phyloP scores from a whole-genome alignment of 2,888 invertebrate species.

The Andrena trimmerana region DNA sequence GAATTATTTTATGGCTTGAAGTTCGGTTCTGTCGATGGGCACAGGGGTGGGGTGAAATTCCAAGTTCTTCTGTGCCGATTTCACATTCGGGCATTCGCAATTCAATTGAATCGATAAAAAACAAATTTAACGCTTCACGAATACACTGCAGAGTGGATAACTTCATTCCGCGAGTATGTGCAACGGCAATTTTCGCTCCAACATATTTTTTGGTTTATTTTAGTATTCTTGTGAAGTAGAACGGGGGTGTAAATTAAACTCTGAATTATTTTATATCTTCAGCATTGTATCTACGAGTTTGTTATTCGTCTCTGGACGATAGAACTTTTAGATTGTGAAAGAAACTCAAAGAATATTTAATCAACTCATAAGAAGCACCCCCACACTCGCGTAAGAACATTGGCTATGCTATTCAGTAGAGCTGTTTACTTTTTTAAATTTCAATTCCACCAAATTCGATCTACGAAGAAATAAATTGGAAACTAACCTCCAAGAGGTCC shows the following conservation, averaged over 20 bases:
- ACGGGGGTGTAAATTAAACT: no score
- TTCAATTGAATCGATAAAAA: slow-evolving; percentile 12
- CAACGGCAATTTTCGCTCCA: not conserved
- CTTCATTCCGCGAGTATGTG: not conserved
- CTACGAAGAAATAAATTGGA: not conserved
- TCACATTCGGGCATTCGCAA: not conserved
- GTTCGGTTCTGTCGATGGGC: slow-evolving; percentile 14
- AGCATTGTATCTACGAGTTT: not conserved
- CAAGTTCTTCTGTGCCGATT: not conserved
- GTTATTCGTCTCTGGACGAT: not conserved
- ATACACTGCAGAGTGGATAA: not conserved
- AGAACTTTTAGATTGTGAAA: not conserved
- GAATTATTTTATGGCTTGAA: slow-evolving; percentile 38
- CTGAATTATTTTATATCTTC: not conserved
- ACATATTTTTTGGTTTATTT: not conserved
- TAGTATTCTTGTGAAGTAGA: no score
- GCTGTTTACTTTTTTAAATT: not conserved
- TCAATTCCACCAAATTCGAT: not conserved
- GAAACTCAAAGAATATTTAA: not conserved
- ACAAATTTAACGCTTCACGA: slow-evolving; percentile 9
- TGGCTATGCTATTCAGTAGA: not conserved
- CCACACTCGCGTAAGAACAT: not conserved
- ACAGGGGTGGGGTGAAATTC: not conserved
- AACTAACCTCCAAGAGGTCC: not conserved
- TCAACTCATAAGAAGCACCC: no score